Evolutionary conservation across 2,113 vertebrate species (phyloP), one percentile per base, ranked within the genome.

Genomic region (Prochilodus magdalenae): DNA sequence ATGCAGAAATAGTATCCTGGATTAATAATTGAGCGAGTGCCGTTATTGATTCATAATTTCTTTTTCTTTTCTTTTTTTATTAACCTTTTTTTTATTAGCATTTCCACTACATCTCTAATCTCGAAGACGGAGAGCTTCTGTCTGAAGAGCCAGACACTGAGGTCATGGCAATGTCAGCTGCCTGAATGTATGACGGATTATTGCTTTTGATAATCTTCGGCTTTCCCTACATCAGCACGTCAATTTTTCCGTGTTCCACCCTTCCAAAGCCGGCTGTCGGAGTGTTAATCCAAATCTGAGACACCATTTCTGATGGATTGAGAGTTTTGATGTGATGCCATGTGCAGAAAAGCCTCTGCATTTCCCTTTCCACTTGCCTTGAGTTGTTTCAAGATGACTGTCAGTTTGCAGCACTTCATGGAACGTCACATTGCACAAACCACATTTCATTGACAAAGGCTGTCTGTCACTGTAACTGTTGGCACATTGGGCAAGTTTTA

Each of bases 11-110:
- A 86, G 82, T 77, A 86, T 75, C 55, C 82, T 36, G 47, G 80
- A 84, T 88, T 73, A 88, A 86, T 86, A 86, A 86, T 87, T 87
- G 69, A 87, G 72, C 36, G 59, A 78, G 83, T 73, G 73, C 82
- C 36, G 13, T 73, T 79, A 88, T 84, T 82, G 84, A 88, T 86
- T 88, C 30, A 63, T 73, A 60, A 72, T 72, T 79, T 84, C 82
- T 82, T 77, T 73, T 66, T 53, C 40, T 82, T 82, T 77, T 66
- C 57, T 53, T 40, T 71, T 71, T 36, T 73, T 75, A 69, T 80
- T 77, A 44, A 8, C 1, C 8, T 11, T 36, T 70, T n/a, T 71
- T 40, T 60, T 62, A 59, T 62, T 15, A 60, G 51, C 57, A 30
- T 44, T 73, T 57, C 62, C 33, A 24, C 60, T 36, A n/a, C 53